Conservation (phyloP, 2,888 invertebrate genomes). For the Melanostoma scalare region DNA sequence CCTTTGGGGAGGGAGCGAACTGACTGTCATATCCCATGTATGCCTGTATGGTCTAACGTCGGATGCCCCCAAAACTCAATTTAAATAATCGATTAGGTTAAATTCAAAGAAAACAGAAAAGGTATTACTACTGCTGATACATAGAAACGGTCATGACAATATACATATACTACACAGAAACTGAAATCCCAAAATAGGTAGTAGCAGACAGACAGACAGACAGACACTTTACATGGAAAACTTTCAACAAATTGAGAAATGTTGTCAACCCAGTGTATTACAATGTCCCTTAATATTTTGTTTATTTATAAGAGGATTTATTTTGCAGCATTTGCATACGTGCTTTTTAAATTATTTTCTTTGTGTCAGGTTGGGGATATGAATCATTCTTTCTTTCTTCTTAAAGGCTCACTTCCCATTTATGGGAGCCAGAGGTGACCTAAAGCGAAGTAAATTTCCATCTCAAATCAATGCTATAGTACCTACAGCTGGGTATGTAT, state of each 20-base stretch:
- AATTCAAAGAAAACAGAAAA: neutral
- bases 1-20: neutral
- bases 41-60: no score
- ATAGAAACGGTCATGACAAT: neutral
- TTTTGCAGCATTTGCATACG: slow-evolving; percentile 20
- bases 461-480: no score
- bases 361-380: slow-evolving; percentile 22
- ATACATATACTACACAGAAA: no score
- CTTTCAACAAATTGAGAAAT: slow-evolving; percentile 9
- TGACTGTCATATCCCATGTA: no score
- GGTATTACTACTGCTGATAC: neutral
- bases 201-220: slow-evolving; percentile 1
- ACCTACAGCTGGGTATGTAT: neutral
- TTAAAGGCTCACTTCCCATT: no score
- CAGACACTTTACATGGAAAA: neutral
- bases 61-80: slow-evolving; percentile 26
- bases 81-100: slow-evolving; percentile 43
- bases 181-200: no score
- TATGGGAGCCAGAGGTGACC: no score
- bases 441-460: no score
- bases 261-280: slow-evolving; percentile 8
- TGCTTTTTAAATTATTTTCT: slow-evolving; percentile 21
- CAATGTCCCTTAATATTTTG: neutral
- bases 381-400: slow-evolving; percentile 2
- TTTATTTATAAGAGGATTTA: slow-evolving; percentile 30